phyloP scores from a whole-genome alignment of 2,888 invertebrate genomes.

The Leptinotarsa peninsularis region DNA sequence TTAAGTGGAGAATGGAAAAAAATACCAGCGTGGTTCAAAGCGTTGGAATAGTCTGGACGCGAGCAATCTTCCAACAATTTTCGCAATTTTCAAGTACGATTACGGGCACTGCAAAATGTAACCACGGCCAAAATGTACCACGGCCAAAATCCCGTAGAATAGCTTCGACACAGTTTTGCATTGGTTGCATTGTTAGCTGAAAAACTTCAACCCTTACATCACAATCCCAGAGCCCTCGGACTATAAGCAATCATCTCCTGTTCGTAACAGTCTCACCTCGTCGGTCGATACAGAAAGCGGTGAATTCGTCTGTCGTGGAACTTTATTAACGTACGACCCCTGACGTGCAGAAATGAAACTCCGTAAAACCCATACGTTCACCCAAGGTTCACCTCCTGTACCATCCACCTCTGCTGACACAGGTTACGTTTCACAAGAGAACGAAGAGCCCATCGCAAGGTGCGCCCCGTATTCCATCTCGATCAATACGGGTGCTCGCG shows the following conservation, averaged over 20 bases:
- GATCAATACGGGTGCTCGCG: constrained; percentile 54
- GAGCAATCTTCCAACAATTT: no score
- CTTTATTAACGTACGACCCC: constrained; percentile 20
- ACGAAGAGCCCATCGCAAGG: constrained; percentile 30
- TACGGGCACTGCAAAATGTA: no score
- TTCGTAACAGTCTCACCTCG: constrained; percentile 40
- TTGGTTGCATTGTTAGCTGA: not conserved
- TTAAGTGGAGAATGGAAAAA: no score
- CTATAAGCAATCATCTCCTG: constrained; percentile 29
- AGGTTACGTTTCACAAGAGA: constrained; percentile 31
- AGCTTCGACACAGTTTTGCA: not conserved
- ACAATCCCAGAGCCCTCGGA: constrained; percentile 13
- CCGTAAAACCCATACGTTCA: constrained; percentile 15
- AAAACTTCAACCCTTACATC: constrained; percentile 16
- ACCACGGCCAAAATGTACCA: no score
- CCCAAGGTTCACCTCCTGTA: constrained; percentile 20
- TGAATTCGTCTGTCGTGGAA: constrained; percentile 25
- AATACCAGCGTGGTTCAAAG: no score
- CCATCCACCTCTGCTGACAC: constrained; percentile 22
- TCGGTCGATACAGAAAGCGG: constrained; percentile 35
- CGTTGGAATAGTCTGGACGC: no score
- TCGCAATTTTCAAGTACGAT: no score
- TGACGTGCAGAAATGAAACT: constrained; percentile 27
- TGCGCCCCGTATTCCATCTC: constrained; percentile 45
- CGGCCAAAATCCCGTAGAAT: no score